Base-by-base conservation (phyloP, 2,888 invertebrate species). In the Eustalomyia histrio region DNA sequence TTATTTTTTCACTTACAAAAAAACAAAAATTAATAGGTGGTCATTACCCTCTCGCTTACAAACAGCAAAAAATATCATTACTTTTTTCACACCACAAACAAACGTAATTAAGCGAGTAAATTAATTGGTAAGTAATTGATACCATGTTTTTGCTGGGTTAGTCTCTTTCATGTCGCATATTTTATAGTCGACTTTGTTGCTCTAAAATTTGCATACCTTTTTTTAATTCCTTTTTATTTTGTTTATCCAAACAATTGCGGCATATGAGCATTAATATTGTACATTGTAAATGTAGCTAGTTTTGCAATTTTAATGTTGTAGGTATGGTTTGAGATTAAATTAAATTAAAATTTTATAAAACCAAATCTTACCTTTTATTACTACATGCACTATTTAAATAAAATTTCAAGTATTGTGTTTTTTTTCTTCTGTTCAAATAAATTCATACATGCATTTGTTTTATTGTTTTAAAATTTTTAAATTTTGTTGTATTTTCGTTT, bases 401-500 rank as follows among this genome's bases (percentile, higher is more conserved):
- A 43, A 43, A 43, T 4, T 43, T 14, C 14, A 14, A 43, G 1
- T 12, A 14, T 14, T 43, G 21, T 35, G 21, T 35, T 35, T 21
- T 21, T 21, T 21, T 21, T 21, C 4, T 21, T 21, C 14, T 43
- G 12, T 60, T 47, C 24, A 16, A 52, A 53, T 18, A 65, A 16
- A 47, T 53, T 33, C 33, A 24, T 64, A 47, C 47, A 63, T 39
- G 17, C 39, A 39, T 8, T 60, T 9, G 21, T 21, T 60, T 39
- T 60, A 39, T n/a, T 24, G 39, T 35, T 43, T 9, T 43, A 43
- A 12, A 21, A 21, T 21, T 2, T 21, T 21, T 3, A 14, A 12
- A 43, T 47, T 65, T 67, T 33, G 17, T 35, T 33, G 14, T 18
- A 39, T 21, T 43, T 58, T 29, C 43, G 47, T 47, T 58, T 72